Evolutionary conservation across 1,140 invertebrate species (phyloP).

Genomic region (Ceratina australensis): DNA sequence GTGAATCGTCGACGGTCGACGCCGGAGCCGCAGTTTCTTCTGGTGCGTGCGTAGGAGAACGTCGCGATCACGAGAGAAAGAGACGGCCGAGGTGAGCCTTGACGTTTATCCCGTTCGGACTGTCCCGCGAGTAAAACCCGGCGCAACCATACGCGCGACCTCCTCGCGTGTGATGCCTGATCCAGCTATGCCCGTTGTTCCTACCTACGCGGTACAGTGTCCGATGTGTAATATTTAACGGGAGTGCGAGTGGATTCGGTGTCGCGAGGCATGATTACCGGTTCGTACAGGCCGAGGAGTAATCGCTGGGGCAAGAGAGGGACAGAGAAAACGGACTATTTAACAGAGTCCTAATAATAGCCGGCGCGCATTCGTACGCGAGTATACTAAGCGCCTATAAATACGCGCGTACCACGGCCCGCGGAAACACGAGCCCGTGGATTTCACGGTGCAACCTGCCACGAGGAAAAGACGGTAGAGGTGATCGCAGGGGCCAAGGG

Average conservation of each 20-base stretch:
- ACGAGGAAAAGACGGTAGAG: constrained; percentile 43
- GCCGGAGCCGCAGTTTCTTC: constrained; percentile 68
- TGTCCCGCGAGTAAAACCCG: background rate
- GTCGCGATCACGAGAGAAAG: constrained; percentile 56
- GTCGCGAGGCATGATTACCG: constrained; percentile 11
- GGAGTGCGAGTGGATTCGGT: background rate
- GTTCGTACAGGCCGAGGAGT: background rate
- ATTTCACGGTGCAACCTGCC: constrained; percentile 65
- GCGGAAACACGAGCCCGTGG: constrained; percentile 67
- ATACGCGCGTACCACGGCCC: constrained; percentile 61
- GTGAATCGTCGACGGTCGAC: constrained; percentile 47
- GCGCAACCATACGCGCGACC: background rate
- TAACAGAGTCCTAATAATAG: constrained; percentile 65
- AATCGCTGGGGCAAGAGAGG: constrained; percentile 18
- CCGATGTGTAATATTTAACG: constrained; percentile 27
- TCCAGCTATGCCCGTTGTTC: too few species aligned
- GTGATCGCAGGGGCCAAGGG: constrained; percentile 21
- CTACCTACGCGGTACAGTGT: too few species aligned
- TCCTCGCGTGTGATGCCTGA: background rate
- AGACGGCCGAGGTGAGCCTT: constrained; percentile 35
- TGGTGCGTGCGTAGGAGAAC: constrained; percentile 71
- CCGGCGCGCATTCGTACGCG: constrained; percentile 56
- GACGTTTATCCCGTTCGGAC: constrained; percentile 34
- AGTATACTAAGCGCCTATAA: constrained; percentile 68
- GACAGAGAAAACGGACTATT: constrained; percentile 56